These are phyloP conservation scores for Gryllus bimaculatus DNA, from an alignment of 1,140 invertebrate species.

Conservation along the genomic window DNA sequence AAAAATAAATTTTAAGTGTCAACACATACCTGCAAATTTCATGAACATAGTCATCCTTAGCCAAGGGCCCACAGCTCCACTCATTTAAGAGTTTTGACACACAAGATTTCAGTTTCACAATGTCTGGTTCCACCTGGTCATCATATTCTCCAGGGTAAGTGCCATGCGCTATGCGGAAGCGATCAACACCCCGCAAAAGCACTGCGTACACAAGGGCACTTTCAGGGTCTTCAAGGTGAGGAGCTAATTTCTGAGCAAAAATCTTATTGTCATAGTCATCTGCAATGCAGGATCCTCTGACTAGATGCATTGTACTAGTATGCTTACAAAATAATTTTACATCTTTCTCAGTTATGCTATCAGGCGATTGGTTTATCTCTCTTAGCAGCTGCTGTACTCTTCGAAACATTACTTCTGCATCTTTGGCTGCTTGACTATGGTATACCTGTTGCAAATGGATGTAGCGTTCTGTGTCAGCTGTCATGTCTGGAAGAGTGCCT, in stretches of 20 bases:
- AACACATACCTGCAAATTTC: conserved; percentile 61
- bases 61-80: conserved; percentile 66
- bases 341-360: conserved; percentile 64
- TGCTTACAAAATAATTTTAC: conserved; percentile 80
- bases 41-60: conserved; percentile 90
- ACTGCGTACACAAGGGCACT: conserved; percentile 86
- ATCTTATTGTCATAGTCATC: conserved; percentile 37
- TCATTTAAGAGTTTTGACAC: conserved; percentile 73
- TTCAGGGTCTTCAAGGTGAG: conserved; percentile 64
- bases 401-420: conserved; percentile 71
- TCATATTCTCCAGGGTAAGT: conserved; percentile 83
- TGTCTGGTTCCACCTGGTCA: conserved; percentile 81
- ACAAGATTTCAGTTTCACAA: conserved; percentile 71
- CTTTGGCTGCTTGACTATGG: conserved; percentile 68
- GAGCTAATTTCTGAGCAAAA: conserved; percentile 32
- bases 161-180: conserved; percentile 80
- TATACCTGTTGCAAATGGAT: conserved; percentile 86
- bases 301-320: conserved; percentile 63
- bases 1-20: too few relatives aligned
- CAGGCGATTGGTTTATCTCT: conserved; percentile 60
- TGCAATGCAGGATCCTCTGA: conserved; percentile 60
- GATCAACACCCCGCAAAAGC: conserved; percentile 79
- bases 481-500: conserved; percentile 96
- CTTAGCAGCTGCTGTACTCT: conserved; percentile 70
- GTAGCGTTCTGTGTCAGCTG: conserved; percentile 87